Evolutionary conservation across 2,888 invertebrate genomes (phyloP), one percentile per base, ranked within the genome.

Genomic region (Calameuta filiformis): DNA sequence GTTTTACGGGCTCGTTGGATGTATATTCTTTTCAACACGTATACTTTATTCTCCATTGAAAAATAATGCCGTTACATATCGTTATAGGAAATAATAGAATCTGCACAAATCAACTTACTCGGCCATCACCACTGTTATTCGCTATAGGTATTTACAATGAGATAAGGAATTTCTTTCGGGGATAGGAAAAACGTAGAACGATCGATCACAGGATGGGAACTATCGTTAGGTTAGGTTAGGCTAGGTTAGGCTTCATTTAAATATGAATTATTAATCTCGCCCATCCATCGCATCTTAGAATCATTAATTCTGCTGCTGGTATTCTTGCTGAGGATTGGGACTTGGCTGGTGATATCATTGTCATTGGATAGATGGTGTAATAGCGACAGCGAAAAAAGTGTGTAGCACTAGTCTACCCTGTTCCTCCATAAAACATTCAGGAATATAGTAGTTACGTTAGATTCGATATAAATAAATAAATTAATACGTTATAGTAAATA

Each of bases 1-100:
- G 15, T 40, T 15, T 40, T 40, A 40, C 15, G 15, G 40, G 15
- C 40, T 0, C 0, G 6, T 40, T 1, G 15, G 2, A 40, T 4
- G 30, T 4, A 30, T 77, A 68, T 80, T 85, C 83, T 81, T 84
- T 83, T 89, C 81, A 90, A 90, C 90, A 90, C 89, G 87, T 90
- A 90, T 89, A 90, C 90, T 90, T 89, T 87, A 90, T 89, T 88
- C 86, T 90, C 87, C 89, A 89, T 90, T 89, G 86, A 90, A 90
- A 90, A 90, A 90, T 90, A 90, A 90, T 90, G 90, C 89, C 88
- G 84, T 89, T 86, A 90, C 86, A 88, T 84, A 86, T 86, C 86
- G 84, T 82, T 85, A 89, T 89, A 88, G 82, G 89, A 90, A 90
- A 90, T 90, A 88, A 90, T 89, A 90, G 86, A 90, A 90, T 90